phyloP scores from a whole-genome alignment of 2,113 vertebrate species.

The Scytalopus superciliaris region DNA sequence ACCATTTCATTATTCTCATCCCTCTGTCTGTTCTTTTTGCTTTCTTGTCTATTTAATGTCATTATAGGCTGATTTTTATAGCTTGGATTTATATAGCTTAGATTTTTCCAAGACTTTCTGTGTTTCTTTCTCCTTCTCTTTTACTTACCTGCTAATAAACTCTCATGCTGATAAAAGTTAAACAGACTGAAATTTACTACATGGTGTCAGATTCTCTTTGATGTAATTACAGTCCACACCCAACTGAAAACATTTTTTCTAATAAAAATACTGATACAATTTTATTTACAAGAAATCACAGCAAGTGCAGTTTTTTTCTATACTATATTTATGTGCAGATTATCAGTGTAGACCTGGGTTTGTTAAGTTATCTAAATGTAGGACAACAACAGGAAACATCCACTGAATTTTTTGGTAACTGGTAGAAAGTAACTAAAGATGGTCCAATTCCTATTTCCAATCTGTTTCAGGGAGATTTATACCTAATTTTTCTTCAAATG shows the following conservation, averaged over 20 bases:
- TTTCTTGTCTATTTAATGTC: background rate
- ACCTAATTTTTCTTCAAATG: background rate
- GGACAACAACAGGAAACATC: background rate
- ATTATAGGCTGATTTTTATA: background rate
- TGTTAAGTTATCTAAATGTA: background rate
- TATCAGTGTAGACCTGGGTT: background rate
- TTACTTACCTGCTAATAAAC: background rate
- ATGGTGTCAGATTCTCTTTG: background rate
- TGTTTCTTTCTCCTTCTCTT: background rate
- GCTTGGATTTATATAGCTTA: background rate
- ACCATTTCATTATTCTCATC: background rate
- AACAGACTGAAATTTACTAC: background rate
- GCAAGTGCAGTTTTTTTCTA: background rate
- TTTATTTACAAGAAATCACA: background rate
- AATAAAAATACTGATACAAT: background rate
- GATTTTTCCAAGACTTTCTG: background rate
- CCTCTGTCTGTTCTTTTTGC: background rate
- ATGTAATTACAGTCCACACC: background rate
- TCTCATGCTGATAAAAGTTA: background rate
- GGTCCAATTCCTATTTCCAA: background rate
- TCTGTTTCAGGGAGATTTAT: background rate
- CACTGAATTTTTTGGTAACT: background rate
- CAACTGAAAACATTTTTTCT: background rate
- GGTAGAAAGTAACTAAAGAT: background rate
- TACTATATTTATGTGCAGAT: background rate